These are phyloP conservation scores for Schizopygopsis malacanthus DNA, from an alignment of 2,797 vertebrate genomes.

Conservation along the genomic window DNA sequence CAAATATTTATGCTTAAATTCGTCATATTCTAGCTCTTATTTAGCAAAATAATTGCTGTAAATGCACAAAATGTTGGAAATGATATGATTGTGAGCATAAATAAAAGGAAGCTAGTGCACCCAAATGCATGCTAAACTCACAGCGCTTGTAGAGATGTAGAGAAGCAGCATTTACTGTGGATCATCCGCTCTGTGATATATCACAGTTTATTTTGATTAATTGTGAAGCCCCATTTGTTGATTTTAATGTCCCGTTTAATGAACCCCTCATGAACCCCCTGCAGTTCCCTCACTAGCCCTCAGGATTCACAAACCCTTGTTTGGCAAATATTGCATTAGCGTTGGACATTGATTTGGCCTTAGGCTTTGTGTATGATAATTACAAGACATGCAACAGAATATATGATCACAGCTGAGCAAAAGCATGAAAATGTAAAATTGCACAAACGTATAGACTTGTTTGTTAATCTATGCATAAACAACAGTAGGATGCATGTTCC, in stretches of 20 bases:
- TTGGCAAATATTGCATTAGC: neutral
- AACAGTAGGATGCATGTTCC: neutral
- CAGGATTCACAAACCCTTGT: neutral
- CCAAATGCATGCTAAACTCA: neutral
- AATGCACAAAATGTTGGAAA: neutral
- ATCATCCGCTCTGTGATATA: neutral
- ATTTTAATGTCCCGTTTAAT: neutral
- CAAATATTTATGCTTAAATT: neutral
- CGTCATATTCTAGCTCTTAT: neutral
- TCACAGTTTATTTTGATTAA: conserved; percentile 2
- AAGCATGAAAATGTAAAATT: neutral
- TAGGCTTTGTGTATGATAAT: neutral
- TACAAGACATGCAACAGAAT: conserved; percentile 16
- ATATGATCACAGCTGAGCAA: neutral
- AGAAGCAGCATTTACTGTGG: neutral
- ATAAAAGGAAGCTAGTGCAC: neutral
- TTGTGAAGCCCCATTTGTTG: neutral
- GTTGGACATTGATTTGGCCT: conserved; percentile 19
- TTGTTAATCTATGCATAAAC: neutral
- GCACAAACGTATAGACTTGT: neutral
- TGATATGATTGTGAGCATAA: neutral
- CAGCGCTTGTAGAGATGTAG: neutral
- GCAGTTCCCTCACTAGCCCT: neutral
- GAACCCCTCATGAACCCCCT: too few species aligned
- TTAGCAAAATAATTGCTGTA: neutral